Evolutionary conservation across 2,113 vertebrate species (phyloP).

Genomic region (Muscicapa adusta): DNA sequence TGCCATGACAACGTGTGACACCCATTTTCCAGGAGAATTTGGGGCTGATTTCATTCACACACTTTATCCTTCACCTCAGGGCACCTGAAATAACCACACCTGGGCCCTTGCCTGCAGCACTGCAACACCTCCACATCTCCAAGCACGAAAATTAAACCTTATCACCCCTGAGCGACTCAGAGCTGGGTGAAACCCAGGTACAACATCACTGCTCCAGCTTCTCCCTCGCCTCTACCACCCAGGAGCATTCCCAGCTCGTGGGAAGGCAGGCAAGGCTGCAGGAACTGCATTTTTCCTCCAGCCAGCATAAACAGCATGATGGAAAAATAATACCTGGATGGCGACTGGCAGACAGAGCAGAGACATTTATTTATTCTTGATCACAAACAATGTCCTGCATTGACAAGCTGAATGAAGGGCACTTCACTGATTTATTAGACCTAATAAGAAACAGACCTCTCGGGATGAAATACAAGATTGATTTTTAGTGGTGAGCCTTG

Average conservation of each 20-base stretch:
- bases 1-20: accelerated
- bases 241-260: background rate
- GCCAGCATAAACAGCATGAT: background rate
- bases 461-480: conserved; percentile 62
- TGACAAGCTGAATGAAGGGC: conserved; percentile 67
- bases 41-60: background rate
- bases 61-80: background rate
- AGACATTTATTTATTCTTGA: conserved; percentile 64
- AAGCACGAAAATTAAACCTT: background rate
- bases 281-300: background rate
- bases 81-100: background rate
- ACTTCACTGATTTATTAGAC: conserved; percentile 69
- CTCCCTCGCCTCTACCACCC: background rate
- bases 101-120: background rate
- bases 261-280: background rate
- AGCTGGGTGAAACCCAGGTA: background rate
- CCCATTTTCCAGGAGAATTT: background rate
- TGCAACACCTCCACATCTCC: background rate
- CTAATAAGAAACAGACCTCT: conserved; percentile 64
- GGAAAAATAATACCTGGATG: background rate
- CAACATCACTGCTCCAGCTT: accelerated
- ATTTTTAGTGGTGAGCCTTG: conserved; percentile 37
- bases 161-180: background rate
- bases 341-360: background rate
- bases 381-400: conserved; percentile 61